Conservation (phyloP, 2,888 invertebrate genomes). For the Xylophagus ater region DNA sequence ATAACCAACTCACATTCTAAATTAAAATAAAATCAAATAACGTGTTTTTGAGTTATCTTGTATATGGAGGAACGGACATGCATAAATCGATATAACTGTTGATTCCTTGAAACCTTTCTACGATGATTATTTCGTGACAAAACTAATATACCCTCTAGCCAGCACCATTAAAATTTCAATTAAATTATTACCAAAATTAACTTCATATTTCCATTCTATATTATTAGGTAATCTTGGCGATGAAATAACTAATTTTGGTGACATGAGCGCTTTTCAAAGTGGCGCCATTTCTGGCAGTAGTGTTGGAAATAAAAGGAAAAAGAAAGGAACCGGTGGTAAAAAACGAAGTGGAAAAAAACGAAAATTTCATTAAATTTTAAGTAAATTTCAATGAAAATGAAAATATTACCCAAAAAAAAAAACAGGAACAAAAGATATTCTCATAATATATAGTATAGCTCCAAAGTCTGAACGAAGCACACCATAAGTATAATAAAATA, state of each 20-base stretch:
- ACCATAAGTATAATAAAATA: constrained; percentile 7
- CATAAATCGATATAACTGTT: too few relatives aligned
- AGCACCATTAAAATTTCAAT: too few relatives aligned
- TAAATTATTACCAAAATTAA: constrained; percentile 6
- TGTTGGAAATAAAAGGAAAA: constrained; percentile 30
- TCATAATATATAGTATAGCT: constrained; percentile 4
- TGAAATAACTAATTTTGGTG: constrained; percentile 63
- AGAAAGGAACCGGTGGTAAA: constrained; percentile 27
- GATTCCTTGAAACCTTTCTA: too few relatives aligned
- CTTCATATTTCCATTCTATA: neutral
- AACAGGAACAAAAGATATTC: neutral
- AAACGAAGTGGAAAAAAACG: constrained; percentile 43
- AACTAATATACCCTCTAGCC: too few relatives aligned
- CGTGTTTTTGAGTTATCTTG: too few relatives aligned
- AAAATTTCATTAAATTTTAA: constrained; percentile 33
- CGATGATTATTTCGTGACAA: too few relatives aligned
- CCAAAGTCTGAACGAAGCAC: constrained; percentile 14
- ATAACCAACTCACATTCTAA: too few relatives aligned
- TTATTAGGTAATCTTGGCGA: constrained; percentile 52
- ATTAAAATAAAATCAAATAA: too few relatives aligned
- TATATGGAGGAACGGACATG: too few relatives aligned
- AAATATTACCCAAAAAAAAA: neutral
- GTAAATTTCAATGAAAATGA: neutral
- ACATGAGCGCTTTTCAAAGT: constrained; percentile 39
- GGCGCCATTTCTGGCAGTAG: constrained; percentile 44